A percentile compares a stretch with the other conserved stretches of the same genome.
phyloP scores from a whole-genome alignment of 2,113 vertebrate genomes.

The Pelobates fuscus region DNA sequence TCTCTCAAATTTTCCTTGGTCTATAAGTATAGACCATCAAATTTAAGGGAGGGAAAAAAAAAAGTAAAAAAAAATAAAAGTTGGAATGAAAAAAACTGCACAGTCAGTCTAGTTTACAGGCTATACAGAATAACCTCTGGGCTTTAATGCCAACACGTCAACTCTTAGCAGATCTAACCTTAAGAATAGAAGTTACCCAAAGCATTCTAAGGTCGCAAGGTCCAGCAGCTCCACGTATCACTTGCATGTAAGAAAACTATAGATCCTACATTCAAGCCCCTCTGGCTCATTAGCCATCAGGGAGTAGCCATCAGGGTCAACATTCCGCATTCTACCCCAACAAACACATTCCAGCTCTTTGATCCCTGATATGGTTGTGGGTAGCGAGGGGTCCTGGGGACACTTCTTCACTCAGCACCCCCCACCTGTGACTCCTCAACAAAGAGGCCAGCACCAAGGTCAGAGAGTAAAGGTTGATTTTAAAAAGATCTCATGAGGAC shows the following conservation, averaged over 20 bases:
- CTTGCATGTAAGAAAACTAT: neutral
- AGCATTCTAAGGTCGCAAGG: neutral
- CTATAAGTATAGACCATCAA: no score
- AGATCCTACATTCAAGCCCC: neutral
- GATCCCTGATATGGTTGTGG: slow-evolving; percentile 24
- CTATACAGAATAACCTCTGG: no score
- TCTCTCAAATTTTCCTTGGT: no score
- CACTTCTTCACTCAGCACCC: slow-evolving; percentile 27
- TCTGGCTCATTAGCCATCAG: slow-evolving; percentile 30
- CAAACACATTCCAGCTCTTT: slow-evolving; percentile 38
- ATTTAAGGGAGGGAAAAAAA: no score
- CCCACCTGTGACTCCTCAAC: slow-evolving; percentile 34
- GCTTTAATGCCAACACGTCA: neutral
- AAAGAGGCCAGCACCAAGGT: slow-evolving; percentile 24
- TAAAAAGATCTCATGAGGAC: slow-evolving; percentile 13
- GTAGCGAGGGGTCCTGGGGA: slow-evolving; percentile 6
- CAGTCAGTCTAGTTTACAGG: no score
- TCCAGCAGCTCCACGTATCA: neutral
- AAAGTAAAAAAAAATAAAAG: no score
- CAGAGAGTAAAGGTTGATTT: slow-evolving; percentile 26
- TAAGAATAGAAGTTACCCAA: neutral
- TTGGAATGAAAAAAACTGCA: no score
- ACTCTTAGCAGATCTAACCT: neutral
- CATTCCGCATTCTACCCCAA: slow-evolving; percentile 28
- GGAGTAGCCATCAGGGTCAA: slow-evolving; percentile 24